Evolutionary conservation across 2,113 vertebrate genomes (phyloP).

Genomic region (Todiramphus chloris): DNA sequence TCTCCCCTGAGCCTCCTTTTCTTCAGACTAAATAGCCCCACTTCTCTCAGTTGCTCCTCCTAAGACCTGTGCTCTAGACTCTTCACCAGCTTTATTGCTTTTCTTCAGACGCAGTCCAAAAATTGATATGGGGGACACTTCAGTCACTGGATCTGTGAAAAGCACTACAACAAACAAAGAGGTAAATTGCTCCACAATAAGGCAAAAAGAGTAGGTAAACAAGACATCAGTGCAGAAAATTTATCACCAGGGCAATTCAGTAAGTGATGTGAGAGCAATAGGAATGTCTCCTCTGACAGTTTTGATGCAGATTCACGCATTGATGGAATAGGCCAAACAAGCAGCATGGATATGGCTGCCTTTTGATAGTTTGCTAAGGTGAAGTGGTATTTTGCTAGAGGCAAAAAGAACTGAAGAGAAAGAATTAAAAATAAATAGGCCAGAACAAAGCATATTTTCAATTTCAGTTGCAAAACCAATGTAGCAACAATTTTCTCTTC

Average conservation of each 20-base stretch:
- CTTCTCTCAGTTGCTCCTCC: neutral
- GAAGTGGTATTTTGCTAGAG: conserved; percentile 29
- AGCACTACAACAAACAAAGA: neutral
- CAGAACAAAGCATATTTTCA: conserved; percentile 63
- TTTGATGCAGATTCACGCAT: neutral
- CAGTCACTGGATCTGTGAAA: neutral
- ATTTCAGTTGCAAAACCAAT: conserved; percentile 47
- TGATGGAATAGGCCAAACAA: neutral
- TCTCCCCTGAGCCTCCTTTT: neutral
- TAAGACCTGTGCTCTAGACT: neutral
- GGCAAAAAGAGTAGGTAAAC: neutral
- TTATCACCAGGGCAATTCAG: neutral
- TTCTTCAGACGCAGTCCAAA: neutral
- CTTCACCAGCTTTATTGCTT: neutral
- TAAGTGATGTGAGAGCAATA: neutral
- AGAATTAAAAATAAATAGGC: conserved; percentile 70
- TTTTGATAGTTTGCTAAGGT: conserved; percentile 13
- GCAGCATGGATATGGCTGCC: neutral
- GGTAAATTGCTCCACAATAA: neutral
- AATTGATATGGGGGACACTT: neutral
- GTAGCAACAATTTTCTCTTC: conserved; percentile 27
- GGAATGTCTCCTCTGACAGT: neutral
- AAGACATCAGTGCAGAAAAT: neutral
- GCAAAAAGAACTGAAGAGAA: conserved; percentile 34
- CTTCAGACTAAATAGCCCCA: neutral